These are phyloP conservation scores for Myotis lucifugus DNA, from an alignment of 2,113 vertebrate species.

Conservation along the genomic window DNA sequence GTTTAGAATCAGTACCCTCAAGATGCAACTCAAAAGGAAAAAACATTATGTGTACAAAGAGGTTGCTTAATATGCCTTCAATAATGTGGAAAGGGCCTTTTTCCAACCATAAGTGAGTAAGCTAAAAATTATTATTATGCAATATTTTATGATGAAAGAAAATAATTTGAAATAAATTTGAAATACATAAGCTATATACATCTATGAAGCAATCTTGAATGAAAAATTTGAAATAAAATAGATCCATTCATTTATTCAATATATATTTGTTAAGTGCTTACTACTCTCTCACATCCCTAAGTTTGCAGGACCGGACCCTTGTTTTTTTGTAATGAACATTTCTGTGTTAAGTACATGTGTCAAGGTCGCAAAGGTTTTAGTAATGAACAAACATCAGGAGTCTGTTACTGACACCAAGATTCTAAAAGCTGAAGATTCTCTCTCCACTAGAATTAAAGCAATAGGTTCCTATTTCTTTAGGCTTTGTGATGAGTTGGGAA, in stretches of 20 bases:
- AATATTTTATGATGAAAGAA: neutral
- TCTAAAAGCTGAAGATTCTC: neutral
- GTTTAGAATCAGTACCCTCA: neutral
- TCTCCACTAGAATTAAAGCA: neutral
- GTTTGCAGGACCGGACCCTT: neutral
- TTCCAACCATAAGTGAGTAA: neutral
- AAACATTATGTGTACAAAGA: neutral
- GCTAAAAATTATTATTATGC: neutral
- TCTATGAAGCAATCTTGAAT: neutral
- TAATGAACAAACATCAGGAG: neutral
- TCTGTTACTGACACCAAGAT: neutral
- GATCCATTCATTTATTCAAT: neutral
- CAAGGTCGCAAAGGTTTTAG: neutral
- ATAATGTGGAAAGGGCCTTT: neutral
- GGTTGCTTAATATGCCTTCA: neutral
- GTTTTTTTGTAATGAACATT: neutral
- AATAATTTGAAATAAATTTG: constrained; percentile 22
- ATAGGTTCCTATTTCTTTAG: neutral
- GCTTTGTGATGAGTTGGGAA: neutral
- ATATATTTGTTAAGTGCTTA: neutral
- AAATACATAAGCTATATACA: neutral
- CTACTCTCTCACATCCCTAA: neutral
- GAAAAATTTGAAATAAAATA: neutral
- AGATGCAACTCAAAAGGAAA: neutral
- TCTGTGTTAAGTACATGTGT: neutral